Evolutionary conservation across 2,888 invertebrate species (phyloP).

Genomic region (Cactoblastis cactorum): DNA sequence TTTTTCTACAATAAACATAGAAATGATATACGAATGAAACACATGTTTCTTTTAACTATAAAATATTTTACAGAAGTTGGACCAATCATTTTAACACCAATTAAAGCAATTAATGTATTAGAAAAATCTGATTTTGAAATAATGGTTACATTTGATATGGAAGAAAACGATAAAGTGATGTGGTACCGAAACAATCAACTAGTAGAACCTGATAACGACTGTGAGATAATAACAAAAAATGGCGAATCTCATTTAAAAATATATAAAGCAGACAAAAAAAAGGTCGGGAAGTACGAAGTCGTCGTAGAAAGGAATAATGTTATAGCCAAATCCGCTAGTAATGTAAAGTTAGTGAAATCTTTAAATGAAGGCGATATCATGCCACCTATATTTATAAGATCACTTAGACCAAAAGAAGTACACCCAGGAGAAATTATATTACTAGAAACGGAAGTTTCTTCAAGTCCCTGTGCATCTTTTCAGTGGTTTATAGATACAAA

Average conservation of each 20-base stretch:
- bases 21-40: background rate
- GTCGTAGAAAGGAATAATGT: conserved; percentile 87
- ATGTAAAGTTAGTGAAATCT: conserved; percentile 85
- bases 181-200: conserved; percentile 93
- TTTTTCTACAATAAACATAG: background rate
- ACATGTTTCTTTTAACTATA: conserved; percentile 26
- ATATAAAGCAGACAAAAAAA: conserved; percentile 84
- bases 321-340: conserved; percentile 88
- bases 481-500: conserved; percentile 90
- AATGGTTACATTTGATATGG: conserved; percentile 85
- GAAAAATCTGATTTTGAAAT: conserved; percentile 84
- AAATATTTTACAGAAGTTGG: conserved; percentile 67
- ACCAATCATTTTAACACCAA: conserved; percentile 85
- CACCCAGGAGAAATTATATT: conserved; percentile 87
- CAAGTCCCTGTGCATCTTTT: conserved; percentile 89
- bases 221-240: conserved; percentile 78
- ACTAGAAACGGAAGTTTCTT: conserved; percentile 87
- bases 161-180: conserved; percentile 85
- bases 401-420: conserved; percentile 84
- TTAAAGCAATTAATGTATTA: conserved; percentile 86
- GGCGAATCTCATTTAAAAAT: conserved; percentile 83
- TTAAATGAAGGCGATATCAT: conserved; percentile 79
- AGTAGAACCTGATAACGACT: conserved; percentile 82
- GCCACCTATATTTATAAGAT: conserved; percentile 86
- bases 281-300: conserved; percentile 93